A percentile compares a stretch with the other conserved stretches of the same genome.
Conservation (phyloP, 1,140 invertebrate species). For the Cydia splendana region DNA sequence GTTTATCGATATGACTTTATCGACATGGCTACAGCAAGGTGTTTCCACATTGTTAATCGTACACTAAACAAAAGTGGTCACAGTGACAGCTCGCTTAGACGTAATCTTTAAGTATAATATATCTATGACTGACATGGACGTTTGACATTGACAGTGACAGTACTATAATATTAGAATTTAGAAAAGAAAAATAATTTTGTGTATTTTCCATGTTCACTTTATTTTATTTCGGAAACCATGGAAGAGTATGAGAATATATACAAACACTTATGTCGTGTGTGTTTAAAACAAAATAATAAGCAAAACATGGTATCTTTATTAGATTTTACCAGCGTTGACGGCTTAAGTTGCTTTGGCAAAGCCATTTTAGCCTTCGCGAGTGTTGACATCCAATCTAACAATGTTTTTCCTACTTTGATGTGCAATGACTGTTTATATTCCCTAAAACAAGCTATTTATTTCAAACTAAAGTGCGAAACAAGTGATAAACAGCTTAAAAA, state of each 20-base stretch:
- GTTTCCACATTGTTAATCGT: no score
- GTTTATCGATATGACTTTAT: no score
- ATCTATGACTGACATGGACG: no score
- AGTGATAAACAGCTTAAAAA: slow-evolving; percentile 49
- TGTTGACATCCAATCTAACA: slow-evolving; percentile 52
- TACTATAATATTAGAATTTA: no score
- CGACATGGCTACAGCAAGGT: no score
- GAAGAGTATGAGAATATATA: slow-evolving; percentile 50
- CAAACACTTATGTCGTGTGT: slow-evolving; percentile 61
- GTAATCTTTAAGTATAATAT: no score
- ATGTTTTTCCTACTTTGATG: slow-evolving; percentile 59
- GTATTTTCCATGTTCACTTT: not conserved
- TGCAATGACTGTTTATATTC: slow-evolving; percentile 59
- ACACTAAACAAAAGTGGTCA: no score
- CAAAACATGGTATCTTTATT: slow-evolving; percentile 62
- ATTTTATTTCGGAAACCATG: slow-evolving; percentile 14
- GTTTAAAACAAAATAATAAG: slow-evolving; percentile 50
- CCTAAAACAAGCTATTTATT: slow-evolving; percentile 61
- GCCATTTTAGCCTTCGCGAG: slow-evolving; percentile 54
- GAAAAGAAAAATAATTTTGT: not conserved
- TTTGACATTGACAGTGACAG: slow-evolving; percentile 3
- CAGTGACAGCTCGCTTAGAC: no score
- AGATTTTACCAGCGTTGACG: slow-evolving; percentile 49
- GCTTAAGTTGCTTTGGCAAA: slow-evolving; percentile 58
- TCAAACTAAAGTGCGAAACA: slow-evolving; percentile 62